These are phyloP conservation scores for Streptopelia turtur DNA, from an alignment of 2,797 vertebrate species.

Conservation along the genomic window DNA sequence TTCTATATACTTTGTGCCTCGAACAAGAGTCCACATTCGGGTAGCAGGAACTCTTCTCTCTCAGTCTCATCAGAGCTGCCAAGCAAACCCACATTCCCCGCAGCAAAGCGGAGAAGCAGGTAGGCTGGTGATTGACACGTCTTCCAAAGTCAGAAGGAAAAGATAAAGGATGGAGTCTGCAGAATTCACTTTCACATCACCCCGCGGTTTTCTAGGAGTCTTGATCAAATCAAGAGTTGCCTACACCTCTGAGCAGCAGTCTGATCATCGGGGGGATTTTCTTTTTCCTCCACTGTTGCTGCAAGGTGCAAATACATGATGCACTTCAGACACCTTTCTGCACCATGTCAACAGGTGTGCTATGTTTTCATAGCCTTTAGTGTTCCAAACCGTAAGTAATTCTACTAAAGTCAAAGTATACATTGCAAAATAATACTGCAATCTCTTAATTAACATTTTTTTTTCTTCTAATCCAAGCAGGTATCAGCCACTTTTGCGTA, in stretches of 20 bases:
- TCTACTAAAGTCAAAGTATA: background rate
- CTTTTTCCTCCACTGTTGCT: background rate
- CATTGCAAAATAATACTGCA: background rate
- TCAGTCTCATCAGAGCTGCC: background rate
- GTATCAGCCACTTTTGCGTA: background rate
- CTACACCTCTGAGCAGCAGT: background rate
- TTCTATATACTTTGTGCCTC: background rate
- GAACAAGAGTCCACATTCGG: background rate
- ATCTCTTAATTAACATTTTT: background rate
- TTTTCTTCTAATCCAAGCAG: background rate
- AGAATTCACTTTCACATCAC: slow-evolving; percentile 28
- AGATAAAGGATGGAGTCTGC: background rate
- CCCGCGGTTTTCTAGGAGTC: background rate
- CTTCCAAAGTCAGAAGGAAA: background rate
- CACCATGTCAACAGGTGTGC: background rate
- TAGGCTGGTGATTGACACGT: slow-evolving; percentile 18
- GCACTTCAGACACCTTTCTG: background rate
- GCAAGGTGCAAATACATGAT: background rate
- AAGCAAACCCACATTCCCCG: background rate
- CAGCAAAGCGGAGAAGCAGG: background rate
- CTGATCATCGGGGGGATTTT: background rate
- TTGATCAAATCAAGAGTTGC: background rate
- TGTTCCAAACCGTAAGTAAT: background rate
- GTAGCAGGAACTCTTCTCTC: background rate
- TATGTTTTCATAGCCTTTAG: background rate